Evolutionary conservation across 2,797 vertebrate species (phyloP), one percentile per base, ranked within the genome.

Genomic region (Parauchenoglanis punctatus): DNA sequence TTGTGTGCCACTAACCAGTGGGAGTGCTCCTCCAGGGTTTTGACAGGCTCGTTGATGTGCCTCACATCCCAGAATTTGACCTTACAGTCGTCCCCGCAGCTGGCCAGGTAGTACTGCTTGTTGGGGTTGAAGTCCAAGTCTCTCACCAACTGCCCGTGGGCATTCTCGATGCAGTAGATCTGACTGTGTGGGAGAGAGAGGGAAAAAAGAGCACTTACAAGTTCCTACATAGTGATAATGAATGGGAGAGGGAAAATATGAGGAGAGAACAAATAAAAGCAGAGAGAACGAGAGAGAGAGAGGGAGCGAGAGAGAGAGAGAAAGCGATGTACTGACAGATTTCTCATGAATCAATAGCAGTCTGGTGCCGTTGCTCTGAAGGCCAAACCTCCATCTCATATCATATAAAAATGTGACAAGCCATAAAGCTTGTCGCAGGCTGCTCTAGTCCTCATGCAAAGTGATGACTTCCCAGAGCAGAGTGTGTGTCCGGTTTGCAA

Each of bases 51-150:
- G 3, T 94, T 94, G 93, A 97, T 95, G 17, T 97, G 97, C 85
- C 98, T 97, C 0, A 97, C 97, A 77, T 99, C 98, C 98, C 98
- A 99, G 96, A 99, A 99, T 94, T 98, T 99, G 94, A 99, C 98
- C 95, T 97, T 99, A 96, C 98, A 99, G 97, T 99, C 98, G 58
- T 99, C 98, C 72, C 98, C 98, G 0, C 98, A 99, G 97, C 97
- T 99, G 89, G 98, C 97, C 91, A 99, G 93, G 94, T 97, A 99
- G 95, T 99, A 99, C 92, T 99, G 98, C 86, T 97, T 98, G 95
- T 99, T 99, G 88, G 98, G 98, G 95, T 99, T 99, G 93, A 99
- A 99, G 95, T 99, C 98, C 78, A 99, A 96, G 96, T 99, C 98
- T 82, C 98, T 96, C 89, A 99, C 98, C 95, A 99, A 96, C 96